Conservation (phyloP, 2,797 vertebrate genomes). For the Hipposideros larvatus region DNA sequence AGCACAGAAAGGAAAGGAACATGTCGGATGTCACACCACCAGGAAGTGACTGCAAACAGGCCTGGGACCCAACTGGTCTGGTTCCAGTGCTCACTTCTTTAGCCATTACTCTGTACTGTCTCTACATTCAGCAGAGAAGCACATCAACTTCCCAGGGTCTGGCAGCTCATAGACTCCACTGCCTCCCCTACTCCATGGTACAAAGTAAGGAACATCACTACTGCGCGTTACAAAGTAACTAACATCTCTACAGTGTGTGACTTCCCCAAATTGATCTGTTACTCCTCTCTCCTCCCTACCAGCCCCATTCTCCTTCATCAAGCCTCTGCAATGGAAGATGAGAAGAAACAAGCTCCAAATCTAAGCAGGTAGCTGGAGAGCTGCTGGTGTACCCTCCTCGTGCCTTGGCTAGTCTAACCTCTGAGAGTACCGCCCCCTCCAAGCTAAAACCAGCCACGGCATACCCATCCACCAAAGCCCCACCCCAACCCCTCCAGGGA, state of each 20-base stretch:
- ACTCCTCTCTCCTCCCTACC: not conserved
- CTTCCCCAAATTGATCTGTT: not conserved
- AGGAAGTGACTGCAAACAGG: not conserved
- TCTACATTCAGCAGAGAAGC: not conserved
- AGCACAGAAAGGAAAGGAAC: not conserved
- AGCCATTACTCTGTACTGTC: not conserved
- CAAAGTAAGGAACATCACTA: too few species aligned
- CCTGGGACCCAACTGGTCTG: not conserved
- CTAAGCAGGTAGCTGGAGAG: not conserved
- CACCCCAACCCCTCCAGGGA: conserved; percentile 69
- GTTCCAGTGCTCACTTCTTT: not conserved
- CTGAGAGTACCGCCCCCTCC: not conserved
- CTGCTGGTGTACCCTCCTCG: not conserved
- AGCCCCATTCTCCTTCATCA: not conserved
- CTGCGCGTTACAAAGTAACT: not conserved
- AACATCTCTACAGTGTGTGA: not conserved
- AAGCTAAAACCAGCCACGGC: conserved; percentile 23
- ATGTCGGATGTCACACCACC: not conserved
- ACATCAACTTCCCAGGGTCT: not conserved
- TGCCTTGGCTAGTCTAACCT: not conserved
- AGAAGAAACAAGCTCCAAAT: not conserved
- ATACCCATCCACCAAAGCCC: conserved; percentile 31
- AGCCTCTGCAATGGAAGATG: not conserved
- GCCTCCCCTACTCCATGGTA: not conserved
- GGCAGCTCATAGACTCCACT: not conserved